Evolutionary conservation across 1,140 invertebrate genomes (phyloP), one percentile per base, ranked within the genome.

Genomic region (Conus ventricosus): DNA sequence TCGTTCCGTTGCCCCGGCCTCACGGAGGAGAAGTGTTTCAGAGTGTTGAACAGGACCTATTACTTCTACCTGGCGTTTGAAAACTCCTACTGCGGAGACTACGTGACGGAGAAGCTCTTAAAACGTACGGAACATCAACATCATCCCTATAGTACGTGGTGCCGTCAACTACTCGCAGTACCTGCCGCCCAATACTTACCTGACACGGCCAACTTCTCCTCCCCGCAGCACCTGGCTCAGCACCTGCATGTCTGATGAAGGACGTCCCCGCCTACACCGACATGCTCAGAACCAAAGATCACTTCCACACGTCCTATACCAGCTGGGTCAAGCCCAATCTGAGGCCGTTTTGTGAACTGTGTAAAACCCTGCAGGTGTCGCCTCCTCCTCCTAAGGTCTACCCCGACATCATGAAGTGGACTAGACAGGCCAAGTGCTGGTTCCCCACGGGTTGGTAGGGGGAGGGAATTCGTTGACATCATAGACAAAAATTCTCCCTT

Each of bases 141-240:
- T 94, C 10, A 91, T 96, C 23, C 95, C 95, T 2, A 92, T 96
- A 13, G 96, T 96, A 1, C 94, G 96, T 92, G 96, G 96, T 10
- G 94, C 98, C 0, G 92, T 91, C 25, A 94, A 96, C 85, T 96
- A 96, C 89, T 90, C 91, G 55, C 89, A 88, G 25, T 88, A 91
- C 6, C 91, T 93, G 13, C 95, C 95, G 4, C 93, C 97, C 91
- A 97, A 98, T 91, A 98, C 98, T 0, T 98, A 96, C 94, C 98
- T 99, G 71, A 99, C 95, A 98, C 99, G 0, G 98, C 99, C 92
- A 98, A 99, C 94, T 99, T 99, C 94, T 96, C 97, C 7, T 97
- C 97, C 5, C 97, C 98, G 0, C 97, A 97, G 92, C 97, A 98
- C 91, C 95, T 99, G 51, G 98, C 99, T 4, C 96, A 97, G 7